Evolutionary conservation across 2,797 vertebrate species (phyloP), one percentile per base, ranked within the genome.

Genomic region (Gallinago stenura): DNA sequence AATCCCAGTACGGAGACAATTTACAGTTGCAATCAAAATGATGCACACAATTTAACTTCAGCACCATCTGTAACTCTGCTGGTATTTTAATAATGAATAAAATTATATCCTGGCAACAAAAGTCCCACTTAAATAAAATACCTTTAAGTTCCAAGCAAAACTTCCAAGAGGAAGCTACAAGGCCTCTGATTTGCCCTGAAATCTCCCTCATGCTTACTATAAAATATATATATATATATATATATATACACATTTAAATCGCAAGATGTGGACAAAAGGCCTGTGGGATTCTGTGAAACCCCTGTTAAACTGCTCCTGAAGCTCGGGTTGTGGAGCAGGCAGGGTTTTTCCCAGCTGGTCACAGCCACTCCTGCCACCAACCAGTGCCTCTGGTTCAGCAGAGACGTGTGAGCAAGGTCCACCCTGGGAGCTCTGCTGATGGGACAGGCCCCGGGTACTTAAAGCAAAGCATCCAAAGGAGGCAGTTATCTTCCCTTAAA

Each of bases 1-100:
- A 93, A 97, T 97, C 88, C 93, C 94, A 65, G 75, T 80, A 87
- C 10, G 1, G 58, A 96, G 93, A 97, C 75, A 93, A 98, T 97
- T 97, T 97, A 97, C 89, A 92, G 46, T 92, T 94, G 94, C 95
- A 96, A 95, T 98, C 93, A 97, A 97, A 92, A 89, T 7, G 33
- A 92, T 96, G 79, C 79, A 96, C 90, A 85, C 85, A 93, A 92
- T 96, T 97, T 97, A 97, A 97, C 96, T 97, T 97, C 58, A 87
- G 73, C 50, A 90, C 93, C 90, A 97, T 97, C 91, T 95, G 93
- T 96, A 97, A 97, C 60, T 96, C 87, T 94, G 83, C 64, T 93
- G 88, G 65, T 96, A 96, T 97, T 97, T 97, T 97, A 97, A 97
- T 96, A 97, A 97, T 94, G 79, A 98, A 97, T 96, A 94, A 96